Conservation (phyloP, 53 echinoderm and acorn worm genomes). For the Actinopyga echinites region DNA sequence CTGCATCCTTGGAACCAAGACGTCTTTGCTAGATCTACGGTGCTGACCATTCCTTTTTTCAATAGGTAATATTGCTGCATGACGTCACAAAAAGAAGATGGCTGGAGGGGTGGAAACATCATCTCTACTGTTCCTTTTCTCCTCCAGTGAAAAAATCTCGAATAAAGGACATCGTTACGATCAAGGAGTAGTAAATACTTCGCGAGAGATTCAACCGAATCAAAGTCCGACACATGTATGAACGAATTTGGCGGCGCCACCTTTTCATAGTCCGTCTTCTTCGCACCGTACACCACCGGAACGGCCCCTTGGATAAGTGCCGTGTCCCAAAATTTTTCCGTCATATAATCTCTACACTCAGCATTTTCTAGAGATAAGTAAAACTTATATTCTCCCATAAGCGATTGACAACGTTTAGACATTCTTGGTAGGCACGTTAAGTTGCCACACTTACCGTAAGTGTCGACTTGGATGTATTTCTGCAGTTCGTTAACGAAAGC, state of each 20-base stretch:
- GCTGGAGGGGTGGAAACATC: constrained; percentile 63
- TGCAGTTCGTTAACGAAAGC: constrained; percentile 60
- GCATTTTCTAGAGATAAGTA: constrained; percentile 80
- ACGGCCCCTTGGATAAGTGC: constrained; percentile 68
- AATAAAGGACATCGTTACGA: constrained; percentile 61
- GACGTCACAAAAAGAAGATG: constrained; percentile 63
- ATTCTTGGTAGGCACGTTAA: constrained; percentile 78
- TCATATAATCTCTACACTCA: constrained; percentile 80
- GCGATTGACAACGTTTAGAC: constrained; percentile 67
- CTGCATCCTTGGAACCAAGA: constrained; percentile 78
- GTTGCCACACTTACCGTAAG: constrained; percentile 84
- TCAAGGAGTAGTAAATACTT: constrained; percentile 60
- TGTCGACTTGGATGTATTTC: constrained; percentile 65
- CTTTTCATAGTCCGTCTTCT: constrained; percentile 57
- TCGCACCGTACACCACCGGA: constrained; percentile 84
- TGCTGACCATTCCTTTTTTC: constrained; percentile 26
- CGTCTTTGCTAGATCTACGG: constrained; percentile 46
- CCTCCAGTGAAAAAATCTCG: constrained; percentile 77
- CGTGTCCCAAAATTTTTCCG: constrained; percentile 83
- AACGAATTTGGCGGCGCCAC: constrained; percentile 79
- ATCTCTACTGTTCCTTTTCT: constrained; percentile 51
- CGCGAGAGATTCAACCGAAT: constrained; percentile 63
- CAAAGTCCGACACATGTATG: constrained; percentile 83
- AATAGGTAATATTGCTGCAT: constrained; percentile 56
- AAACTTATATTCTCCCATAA: constrained; percentile 84